These are phyloP conservation scores for Hanleya hanleyi DNA, from an alignment of 2,888 invertebrate genomes.

Conservation along the genomic window DNA sequence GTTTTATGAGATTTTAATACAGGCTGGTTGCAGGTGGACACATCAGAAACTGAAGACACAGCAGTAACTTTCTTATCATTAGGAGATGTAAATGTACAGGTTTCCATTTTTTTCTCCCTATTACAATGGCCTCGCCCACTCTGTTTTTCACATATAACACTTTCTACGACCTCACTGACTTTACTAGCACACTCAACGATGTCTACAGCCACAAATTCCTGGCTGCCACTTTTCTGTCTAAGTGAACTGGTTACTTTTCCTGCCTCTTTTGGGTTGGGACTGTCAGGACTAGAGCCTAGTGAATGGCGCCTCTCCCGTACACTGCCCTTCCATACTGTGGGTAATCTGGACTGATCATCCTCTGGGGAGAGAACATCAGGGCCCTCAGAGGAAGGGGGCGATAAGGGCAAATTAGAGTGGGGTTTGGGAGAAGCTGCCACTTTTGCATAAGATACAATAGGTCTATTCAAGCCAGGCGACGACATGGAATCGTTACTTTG, in stretches of 20 bases:
- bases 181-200: not conserved
- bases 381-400: constrained; percentile 25
- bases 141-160: not conserved
- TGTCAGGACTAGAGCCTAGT: constrained; percentile 63
- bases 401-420: constrained; percentile 23
- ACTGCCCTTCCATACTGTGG: constrained; percentile 62
- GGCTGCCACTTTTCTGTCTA: constrained; percentile 51
- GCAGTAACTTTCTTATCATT: too few species aligned
- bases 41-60: too few species aligned
- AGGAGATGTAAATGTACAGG: not conserved
- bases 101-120: not conserved
- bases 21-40: too few species aligned
- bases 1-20: not conserved
- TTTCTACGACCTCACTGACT: not conserved
- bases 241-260: constrained; percentile 24
- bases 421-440: constrained; percentile 58
- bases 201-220: constrained; percentile 39
- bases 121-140: too few species aligned
- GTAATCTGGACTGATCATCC: constrained; percentile 38
- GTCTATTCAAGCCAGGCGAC: constrained; percentile 40
- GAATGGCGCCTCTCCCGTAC: constrained; percentile 63
- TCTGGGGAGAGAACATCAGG: constrained; percentile 20
- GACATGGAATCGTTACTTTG: constrained; percentile 30
- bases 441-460: constrained; percentile 63
- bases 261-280: constrained; percentile 35